Conservation (phyloP, 2,113 vertebrate genomes). For the Suncus etruscus region DNA sequence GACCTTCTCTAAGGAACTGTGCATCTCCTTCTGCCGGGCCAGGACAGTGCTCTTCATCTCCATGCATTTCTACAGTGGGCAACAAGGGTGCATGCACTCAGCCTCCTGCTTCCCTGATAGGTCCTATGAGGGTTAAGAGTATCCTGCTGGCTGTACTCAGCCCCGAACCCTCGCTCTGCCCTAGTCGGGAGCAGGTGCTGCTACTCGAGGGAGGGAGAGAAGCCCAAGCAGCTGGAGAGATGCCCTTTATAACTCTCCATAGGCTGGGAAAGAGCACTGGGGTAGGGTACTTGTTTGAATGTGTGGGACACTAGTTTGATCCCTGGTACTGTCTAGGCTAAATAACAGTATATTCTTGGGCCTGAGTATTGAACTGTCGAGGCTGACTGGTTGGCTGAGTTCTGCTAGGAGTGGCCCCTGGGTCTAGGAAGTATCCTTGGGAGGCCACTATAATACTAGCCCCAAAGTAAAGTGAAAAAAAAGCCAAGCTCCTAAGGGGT, state of each 20-base stretch:
- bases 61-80: slow-evolving; percentile 96
- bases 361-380: no score
- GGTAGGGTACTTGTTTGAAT: no score
- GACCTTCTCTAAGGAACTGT: slow-evolving; percentile 96
- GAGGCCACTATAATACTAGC: not conserved
- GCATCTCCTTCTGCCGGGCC: slow-evolving; percentile 98
- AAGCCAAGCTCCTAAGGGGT: not conserved
- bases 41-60: slow-evolving; percentile 98
- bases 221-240: not conserved
- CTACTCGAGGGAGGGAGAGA: not conserved
- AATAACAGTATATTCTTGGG: no score
- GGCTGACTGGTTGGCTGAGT: no score
- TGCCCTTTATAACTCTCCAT: not conserved
- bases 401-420: no score
- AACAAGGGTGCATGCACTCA: slow-evolving; percentile 60
- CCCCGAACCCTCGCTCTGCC: not conserved
- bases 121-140: not conserved
- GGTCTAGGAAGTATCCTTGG: no score
- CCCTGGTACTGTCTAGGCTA: no score
- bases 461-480: not conserved
- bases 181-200: not conserved
- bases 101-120: not conserved
- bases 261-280: no score
- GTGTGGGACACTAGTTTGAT: no score
- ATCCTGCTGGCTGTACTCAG: not conserved